Evolutionary conservation across 2,113 vertebrate genomes (phyloP).

Genomic region (Ahaetulla prasina): DNA sequence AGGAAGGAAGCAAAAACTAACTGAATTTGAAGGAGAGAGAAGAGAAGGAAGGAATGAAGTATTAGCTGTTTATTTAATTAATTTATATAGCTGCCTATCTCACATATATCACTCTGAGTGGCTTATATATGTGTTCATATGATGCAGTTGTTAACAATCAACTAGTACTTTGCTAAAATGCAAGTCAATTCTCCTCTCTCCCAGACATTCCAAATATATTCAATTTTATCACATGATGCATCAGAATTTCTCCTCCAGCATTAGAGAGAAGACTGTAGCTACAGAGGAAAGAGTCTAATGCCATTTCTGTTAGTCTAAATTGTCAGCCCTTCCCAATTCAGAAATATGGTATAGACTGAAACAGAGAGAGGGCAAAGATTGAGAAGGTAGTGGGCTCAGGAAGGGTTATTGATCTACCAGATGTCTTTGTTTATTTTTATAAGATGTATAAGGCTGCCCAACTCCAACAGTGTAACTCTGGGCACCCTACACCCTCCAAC

Average conservation of each 20-base stretch:
- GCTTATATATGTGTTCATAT: not conserved
- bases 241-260: not conserved
- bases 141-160: not conserved
- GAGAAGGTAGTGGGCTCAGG: not conserved
- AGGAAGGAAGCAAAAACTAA: not conserved
- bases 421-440: not conserved
- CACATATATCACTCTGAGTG: not conserved
- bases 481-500: not conserved
- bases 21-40: not conserved
- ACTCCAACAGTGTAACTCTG: not conserved
- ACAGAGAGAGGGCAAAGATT: not conserved
- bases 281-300: not conserved
- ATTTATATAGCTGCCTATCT: not conserved
- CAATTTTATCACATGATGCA: not conserved
- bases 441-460: not conserved
- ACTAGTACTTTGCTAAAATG: not conserved
- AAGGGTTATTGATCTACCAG: not conserved
- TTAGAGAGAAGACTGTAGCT: not conserved
- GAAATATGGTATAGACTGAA: not conserved
- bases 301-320: not conserved
- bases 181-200: not conserved
- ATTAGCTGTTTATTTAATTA: not conserved
- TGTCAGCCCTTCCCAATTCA: not conserved
- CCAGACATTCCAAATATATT: not conserved
- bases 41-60: not conserved